Conservation (phyloP, 2,113 vertebrate species). For the Prinia subflava region DNA sequence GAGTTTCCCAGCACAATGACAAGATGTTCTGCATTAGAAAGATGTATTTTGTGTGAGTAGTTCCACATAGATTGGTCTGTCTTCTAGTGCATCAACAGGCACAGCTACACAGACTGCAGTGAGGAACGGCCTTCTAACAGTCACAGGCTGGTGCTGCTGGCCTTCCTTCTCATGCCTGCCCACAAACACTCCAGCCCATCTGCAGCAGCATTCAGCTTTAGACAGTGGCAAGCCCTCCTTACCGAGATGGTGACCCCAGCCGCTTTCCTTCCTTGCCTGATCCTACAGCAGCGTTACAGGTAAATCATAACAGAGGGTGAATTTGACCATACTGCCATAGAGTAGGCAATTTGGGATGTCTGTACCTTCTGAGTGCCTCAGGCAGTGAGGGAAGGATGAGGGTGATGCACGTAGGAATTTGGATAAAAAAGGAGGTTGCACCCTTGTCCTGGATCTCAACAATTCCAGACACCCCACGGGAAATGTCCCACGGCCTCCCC, state of each 20-base stretch:
- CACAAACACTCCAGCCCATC: too few species aligned
- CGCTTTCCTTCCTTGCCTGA: background rate
- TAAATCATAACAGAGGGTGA: background rate
- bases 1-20: too few species aligned
- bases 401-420: background rate
- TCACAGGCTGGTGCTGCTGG: too few species aligned
- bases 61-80: too few species aligned
- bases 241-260: background rate
- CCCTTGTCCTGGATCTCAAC: background rate
- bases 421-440: background rate
- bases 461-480: background rate
- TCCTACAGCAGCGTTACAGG: background rate
- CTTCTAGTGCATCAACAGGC: too few species aligned
- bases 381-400: background rate
- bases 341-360: background rate
- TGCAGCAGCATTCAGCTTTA: background rate
- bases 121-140: too few species aligned
- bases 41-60: too few species aligned
- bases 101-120: too few species aligned
- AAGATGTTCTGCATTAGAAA: too few species aligned
- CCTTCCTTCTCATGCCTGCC: too few species aligned
- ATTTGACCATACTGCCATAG: background rate
- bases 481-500: background rate
- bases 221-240: background rate
- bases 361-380: background rate